Evolutionary conservation across 92 coral and sea anemone genomes (phyloP).

Genomic region (Blastomussa wellsi): DNA sequence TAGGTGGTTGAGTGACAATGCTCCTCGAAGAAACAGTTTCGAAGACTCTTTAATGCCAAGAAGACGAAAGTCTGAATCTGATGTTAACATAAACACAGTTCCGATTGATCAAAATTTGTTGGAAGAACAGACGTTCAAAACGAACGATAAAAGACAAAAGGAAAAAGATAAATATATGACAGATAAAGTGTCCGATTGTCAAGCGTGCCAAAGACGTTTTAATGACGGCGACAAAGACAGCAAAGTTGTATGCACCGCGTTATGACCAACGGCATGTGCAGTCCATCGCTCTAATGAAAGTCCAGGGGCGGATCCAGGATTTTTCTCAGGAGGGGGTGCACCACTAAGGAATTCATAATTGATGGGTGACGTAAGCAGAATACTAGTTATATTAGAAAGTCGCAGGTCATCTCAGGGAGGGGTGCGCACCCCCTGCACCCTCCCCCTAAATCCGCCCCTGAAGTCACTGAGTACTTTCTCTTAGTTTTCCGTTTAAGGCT

Average conservation of each 20-base stretch:
- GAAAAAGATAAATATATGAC: not conserved
- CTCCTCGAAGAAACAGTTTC: not conserved
- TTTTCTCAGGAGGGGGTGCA: no score
- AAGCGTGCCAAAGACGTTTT: not conserved
- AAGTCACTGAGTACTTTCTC: no score
- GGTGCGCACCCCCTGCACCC: no score
- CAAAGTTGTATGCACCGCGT: constrained; percentile 29
- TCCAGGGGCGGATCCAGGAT: not conserved
- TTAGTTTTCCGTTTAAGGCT: no score
- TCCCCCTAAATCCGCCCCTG: no score
- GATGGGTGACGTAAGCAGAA: no score
- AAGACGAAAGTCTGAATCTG: not conserved
- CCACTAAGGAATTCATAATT: no score
- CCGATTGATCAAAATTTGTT: not conserved
- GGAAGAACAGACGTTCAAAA: not conserved
- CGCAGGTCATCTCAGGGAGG: no score
- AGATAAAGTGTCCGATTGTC: not conserved
- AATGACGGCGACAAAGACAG: not conserved
- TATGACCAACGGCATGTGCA: not conserved
- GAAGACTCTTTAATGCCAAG: not conserved
- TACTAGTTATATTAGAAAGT: no score
- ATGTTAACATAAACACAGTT: not conserved
- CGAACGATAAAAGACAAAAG: not conserved
- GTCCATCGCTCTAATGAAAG: not conserved
- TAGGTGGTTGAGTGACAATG: constrained; percentile 11